Evolutionary conservation across 1,140 invertebrate genomes (phyloP).

Genomic region (Orius laevigatus): DNA sequence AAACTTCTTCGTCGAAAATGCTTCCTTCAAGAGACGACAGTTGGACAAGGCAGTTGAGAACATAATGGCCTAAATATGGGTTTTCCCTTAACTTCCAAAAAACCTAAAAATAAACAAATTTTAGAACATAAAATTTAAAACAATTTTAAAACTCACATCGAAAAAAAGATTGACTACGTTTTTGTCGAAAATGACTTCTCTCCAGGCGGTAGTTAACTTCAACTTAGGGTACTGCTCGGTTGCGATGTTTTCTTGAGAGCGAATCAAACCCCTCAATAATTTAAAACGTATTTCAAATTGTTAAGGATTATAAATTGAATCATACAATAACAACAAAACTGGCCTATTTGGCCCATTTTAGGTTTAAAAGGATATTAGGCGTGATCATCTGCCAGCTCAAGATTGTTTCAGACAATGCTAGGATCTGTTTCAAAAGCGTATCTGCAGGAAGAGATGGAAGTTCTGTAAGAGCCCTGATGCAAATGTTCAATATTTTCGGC

Average conservation of each 20-base stretch:
- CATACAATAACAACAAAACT: constrained; percentile 10
- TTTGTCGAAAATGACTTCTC: constrained; percentile 55
- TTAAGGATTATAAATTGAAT: not conserved
- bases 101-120: constrained; percentile 32
- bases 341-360: too few relatives aligned
- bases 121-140: not conserved
- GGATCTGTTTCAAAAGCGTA: constrained; percentile 42
- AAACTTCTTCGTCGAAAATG: constrained; percentile 36
- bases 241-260: not conserved
- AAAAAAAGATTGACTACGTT: constrained; percentile 61
- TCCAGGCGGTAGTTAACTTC: constrained; percentile 45
- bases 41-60: constrained; percentile 64
- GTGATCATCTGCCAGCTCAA: constrained; percentile 47
- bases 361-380: constrained; percentile 6
- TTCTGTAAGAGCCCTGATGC: constrained; percentile 37
- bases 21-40: constrained; percentile 58
- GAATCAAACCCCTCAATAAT: not conserved
- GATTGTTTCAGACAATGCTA: constrained; percentile 55
- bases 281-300: constrained; percentile 5
- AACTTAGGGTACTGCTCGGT: constrained; percentile 43
- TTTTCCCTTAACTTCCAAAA: constrained; percentile 65
- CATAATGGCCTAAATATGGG: constrained; percentile 54
- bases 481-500: constrained; percentile 60
- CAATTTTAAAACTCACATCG: constrained; percentile 30
- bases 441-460: constrained; percentile 37